phyloP scores from a whole-genome alignment of 2,888 invertebrate genomes.

The Torymus tubicola region DNA sequence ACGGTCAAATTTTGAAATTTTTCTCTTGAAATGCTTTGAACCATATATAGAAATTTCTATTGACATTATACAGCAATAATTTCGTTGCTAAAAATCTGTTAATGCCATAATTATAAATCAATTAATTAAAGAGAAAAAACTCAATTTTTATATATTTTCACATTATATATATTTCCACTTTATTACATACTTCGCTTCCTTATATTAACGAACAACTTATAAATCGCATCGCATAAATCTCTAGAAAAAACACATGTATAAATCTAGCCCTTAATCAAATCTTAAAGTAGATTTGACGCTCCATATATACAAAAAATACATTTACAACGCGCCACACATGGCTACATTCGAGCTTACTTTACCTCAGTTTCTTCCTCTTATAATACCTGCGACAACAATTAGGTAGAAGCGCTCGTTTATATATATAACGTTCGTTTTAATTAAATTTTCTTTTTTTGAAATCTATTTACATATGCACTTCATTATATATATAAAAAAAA shows the following conservation, averaged over 20 bases:
- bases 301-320: conserved; percentile 53
- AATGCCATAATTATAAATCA: neutral
- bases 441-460: conserved; percentile 25
- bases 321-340: conserved; percentile 57
- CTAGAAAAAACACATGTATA: conserved; percentile 31
- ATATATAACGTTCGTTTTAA: conserved; percentile 9
- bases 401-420: conserved; percentile 12
- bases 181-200: conserved; percentile 45
- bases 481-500: no score
- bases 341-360: conserved; percentile 23
- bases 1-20: no score
- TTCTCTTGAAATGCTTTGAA: no score
- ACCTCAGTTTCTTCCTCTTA: conserved; percentile 8
- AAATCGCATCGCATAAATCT: conserved; percentile 16
- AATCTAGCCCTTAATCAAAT: conserved; percentile 51
- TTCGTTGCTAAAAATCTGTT: no score
- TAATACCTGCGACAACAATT: neutral
- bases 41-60: no score
- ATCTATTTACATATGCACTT: conserved; percentile 55
- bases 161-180: conserved; percentile 33
- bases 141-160: conserved; percentile 4
- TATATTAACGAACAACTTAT: conserved; percentile 38
- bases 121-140: neutral
- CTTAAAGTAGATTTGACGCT: conserved; percentile 48
- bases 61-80: neutral